These are phyloP conservation scores for Drosophila jambulina DNA, from an alignment of 1,140 invertebrate genomes.

Conservation along the genomic window DNA sequence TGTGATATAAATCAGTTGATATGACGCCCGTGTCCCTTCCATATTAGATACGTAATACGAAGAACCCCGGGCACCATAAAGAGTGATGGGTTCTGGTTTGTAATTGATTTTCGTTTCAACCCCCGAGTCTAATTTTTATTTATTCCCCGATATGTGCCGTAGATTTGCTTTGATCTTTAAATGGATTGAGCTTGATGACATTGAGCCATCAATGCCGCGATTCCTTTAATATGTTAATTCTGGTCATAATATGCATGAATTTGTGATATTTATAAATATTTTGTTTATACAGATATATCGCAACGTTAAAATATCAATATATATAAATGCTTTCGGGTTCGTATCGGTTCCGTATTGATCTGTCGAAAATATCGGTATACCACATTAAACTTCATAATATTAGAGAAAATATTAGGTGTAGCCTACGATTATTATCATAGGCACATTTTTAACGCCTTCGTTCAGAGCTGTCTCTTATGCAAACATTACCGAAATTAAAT, in stretches of 20 bases:
- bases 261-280: not conserved
- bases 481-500: constrained; percentile 13
- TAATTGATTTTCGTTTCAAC: constrained; percentile 52
- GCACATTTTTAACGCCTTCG: not conserved
- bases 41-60: constrained; percentile 2
- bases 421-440: not conserved
- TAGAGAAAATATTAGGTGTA: no score
- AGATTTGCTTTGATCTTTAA: constrained; percentile 34
- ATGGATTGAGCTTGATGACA: not conserved
- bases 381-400: no score
- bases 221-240: constrained; percentile 3
- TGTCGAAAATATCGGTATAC: no score
- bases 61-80: not conserved
- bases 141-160: constrained; percentile 16
- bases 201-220: not conserved
- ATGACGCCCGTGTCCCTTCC: constrained; percentile 57
- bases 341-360: no score
- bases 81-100: not conserved
- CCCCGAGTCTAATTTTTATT: constrained; percentile 17
- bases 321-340: no score
- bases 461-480: not conserved
- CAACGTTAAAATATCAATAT: no score
- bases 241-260: not conserved
- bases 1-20: constrained; percentile 79
- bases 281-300: no score